Conservation (phyloP, 2,888 invertebrate genomes). For the Cephus rjabovi region DNA sequence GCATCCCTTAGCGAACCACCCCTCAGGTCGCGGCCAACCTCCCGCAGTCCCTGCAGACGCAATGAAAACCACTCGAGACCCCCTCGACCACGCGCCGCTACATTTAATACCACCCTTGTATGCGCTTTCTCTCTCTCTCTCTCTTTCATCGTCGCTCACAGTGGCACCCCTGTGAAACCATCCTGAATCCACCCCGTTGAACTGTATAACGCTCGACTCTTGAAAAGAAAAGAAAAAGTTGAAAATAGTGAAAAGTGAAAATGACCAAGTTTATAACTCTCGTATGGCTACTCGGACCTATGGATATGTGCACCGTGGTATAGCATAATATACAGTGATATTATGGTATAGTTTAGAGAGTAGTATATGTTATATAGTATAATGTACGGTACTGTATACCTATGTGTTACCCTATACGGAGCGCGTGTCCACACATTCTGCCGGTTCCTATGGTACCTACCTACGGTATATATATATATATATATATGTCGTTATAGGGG, state of each 20-base stretch:
- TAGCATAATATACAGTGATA: too few species aligned
- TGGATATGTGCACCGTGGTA: too few species aligned
- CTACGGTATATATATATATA: too few species aligned
- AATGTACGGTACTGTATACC: too few species aligned
- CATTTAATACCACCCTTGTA: slow-evolving; percentile 42
- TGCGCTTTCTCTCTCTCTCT: not conserved
- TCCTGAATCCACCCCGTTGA: not conserved
- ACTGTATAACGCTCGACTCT: not conserved
- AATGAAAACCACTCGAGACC: slow-evolving; percentile 51
- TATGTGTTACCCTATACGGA: too few species aligned
- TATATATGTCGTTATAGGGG: too few species aligned
- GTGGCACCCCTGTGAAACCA: not conserved
- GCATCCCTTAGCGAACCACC: not conserved
- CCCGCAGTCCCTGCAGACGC: slow-evolving; percentile 26
- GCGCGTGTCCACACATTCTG: too few species aligned
- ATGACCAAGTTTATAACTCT: not conserved
- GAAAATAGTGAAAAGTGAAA: not conserved
- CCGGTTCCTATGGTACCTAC: too few species aligned
- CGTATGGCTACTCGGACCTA: too few species aligned
- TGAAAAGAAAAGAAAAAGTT: too few species aligned
- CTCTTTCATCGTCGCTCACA: not conserved
- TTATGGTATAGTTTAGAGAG: too few species aligned
- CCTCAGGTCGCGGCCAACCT: slow-evolving; percentile 6
- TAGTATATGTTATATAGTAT: too few species aligned
- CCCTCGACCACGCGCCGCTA: slow-evolving; percentile 42